Base-by-base conservation (phyloP, 2,888 invertebrate genomes). In the Epirrita christyi region DNA sequence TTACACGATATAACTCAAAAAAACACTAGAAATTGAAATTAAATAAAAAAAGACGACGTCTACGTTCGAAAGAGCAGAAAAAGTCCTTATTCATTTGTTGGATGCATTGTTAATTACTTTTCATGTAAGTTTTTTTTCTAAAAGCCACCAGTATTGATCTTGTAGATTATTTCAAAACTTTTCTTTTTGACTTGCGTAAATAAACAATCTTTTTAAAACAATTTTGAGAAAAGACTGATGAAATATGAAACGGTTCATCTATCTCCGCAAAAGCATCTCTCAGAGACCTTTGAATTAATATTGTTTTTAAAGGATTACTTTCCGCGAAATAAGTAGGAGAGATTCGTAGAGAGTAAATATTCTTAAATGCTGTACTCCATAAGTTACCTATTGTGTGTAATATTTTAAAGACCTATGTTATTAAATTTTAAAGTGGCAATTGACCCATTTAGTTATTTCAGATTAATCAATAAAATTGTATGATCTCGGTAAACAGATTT, bases 21-120 rank as follows among this genome's bases (percentile, higher is more conserved):
- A n/a, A n/a, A n/a, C n/a, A n/a, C n/a, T n/a, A n/a, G n/a, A n/a
- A n/a, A n/a, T n/a, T n/a, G n/a, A n/a, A n/a, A n/a, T n/a, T n/a
- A n/a, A n/a, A n/a, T n/a, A n/a, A n/a, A n/a, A n/a, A n/a, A n/a
- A n/a, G n/a, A n/a, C n/a, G n/a, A n/a, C n/a, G n/a, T n/a, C n/a
- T n/a, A n/a, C n/a, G n/a, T n/a, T n/a, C n/a, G n/a, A n/a, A n/a
- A n/a, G n/a, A n/a, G n/a, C n/a, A n/a, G n/a, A n/a, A n/a, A n/a
- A n/a, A n/a, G n/a, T n/a, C n/a, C n/a, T n/a, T n/a, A n/a, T n/a
- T n/a, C n/a, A n/a, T n/a, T 75, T 70, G 68, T 72, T 61, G 63
- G 67, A 70, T 69, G 61, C 62, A 62, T 63, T 67, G 71, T 64
- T 68, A 73, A 73, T 50, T 42, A 32, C 42, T 50, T 50, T 43